Evolutionary conservation across 1,140 invertebrate genomes (phyloP).

Genomic region (Rhyzopertha dominica): DNA sequence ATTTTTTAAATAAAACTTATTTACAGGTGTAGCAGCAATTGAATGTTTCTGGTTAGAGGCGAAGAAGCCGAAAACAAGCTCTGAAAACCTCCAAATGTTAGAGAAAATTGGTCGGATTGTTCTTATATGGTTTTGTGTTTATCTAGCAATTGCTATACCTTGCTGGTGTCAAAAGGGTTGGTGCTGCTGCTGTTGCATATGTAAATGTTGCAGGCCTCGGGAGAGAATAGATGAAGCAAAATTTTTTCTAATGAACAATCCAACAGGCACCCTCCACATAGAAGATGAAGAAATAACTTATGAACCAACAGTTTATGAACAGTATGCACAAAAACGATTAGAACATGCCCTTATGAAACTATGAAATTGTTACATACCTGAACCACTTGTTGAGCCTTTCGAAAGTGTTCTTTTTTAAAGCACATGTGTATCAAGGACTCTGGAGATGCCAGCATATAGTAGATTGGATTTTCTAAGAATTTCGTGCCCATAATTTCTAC

Average conservation of each 20-base stretch:
- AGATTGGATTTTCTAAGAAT: conserved; percentile 27
- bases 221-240: conserved; percentile 36
- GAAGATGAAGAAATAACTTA: conserved; percentile 29
- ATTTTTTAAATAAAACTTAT: conserved; percentile 8
- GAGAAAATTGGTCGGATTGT: conserved; percentile 26
- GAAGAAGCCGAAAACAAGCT: conserved; percentile 20
- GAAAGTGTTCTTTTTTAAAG: conserved; percentile 35
- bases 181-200: conserved; percentile 42
- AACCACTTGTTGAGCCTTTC: conserved; percentile 39
- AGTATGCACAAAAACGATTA: conserved; percentile 37
- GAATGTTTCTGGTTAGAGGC: conserved; percentile 34
- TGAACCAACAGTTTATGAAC: conserved; percentile 39
- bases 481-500: conserved; percentile 23
- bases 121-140: conserved; percentile 37
- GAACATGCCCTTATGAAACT: conserved; percentile 36
- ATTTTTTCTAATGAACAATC: conserved; percentile 37
- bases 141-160: conserved; percentile 38
- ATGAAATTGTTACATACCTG: conserved; percentile 33
- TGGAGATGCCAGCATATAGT: conserved; percentile 38
- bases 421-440: conserved; percentile 39
- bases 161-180: conserved; percentile 42
- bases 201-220: conserved; percentile 36
- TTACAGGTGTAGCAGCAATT: conserved; percentile 28
- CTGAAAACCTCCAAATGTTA: conserved; percentile 17
- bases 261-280: conserved; percentile 30